Percentiles rank a stretch among this genome's conserved stretches.
Evolutionary conservation across 2,797 vertebrate species (phyloP).

Genomic region (Morus bassanus): DNA sequence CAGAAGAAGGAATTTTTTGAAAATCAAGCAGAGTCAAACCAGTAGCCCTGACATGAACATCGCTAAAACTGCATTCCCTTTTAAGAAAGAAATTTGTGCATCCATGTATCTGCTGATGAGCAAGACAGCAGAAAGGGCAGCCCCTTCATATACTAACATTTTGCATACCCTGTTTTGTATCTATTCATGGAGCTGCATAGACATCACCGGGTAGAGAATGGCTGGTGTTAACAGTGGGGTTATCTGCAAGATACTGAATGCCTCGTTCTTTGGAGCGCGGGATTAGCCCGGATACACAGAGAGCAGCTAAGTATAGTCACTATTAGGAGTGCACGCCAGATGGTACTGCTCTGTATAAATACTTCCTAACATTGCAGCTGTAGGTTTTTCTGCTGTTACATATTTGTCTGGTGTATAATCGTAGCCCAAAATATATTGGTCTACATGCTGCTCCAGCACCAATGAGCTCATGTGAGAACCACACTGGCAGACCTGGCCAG

Average conservation of each 20-base stretch:
- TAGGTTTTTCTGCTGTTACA: background rate
- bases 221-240: background rate
- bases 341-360: background rate
- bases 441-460: background rate
- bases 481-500: accelerated
- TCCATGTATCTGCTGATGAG: background rate
- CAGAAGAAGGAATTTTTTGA: background rate
- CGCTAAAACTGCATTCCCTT: background rate
- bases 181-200: background rate
- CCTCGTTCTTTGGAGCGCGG: background rate
- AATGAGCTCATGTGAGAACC: slow-evolving; percentile 16
- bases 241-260: background rate
- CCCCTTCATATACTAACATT: background rate
- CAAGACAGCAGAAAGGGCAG: background rate
- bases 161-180: background rate
- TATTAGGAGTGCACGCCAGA: background rate
- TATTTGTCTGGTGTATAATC: slow-evolving; percentile 16
- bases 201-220: background rate
- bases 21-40: background rate
- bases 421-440: slow-evolving; percentile 2
- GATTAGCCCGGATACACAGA: background rate
- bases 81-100: background rate
- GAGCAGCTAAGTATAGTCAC: background rate
- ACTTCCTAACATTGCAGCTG: background rate
- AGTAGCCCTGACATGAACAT: background rate